phyloP scores from a whole-genome alignment of 1,140 invertebrate species.

The Zaprionus lachaisei region DNA sequence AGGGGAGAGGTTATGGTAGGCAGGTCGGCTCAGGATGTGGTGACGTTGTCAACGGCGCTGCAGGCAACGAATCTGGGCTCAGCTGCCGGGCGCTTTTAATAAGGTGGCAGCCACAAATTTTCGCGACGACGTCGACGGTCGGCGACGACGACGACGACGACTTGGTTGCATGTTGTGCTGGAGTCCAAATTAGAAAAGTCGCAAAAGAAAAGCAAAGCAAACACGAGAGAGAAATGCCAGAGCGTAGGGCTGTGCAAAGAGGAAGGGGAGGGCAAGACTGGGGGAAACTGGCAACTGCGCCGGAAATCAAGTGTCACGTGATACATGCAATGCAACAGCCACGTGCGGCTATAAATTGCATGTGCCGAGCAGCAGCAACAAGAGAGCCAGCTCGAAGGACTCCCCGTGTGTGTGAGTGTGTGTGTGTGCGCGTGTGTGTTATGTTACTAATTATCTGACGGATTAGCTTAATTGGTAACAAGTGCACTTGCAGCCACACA shows the following conservation, averaged over 20 bases:
- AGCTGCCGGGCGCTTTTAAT: conserved; percentile 78
- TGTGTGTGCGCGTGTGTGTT: conserved; percentile 62
- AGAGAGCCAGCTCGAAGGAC: conserved; percentile 41
- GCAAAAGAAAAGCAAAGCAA: conserved; percentile 78
- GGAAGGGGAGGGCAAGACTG: neutral
- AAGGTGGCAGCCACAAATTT: conserved; percentile 80
- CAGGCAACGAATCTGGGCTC: conserved; percentile 35
- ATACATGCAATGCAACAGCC: conserved; percentile 82
- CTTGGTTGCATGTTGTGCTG: conserved; percentile 76
- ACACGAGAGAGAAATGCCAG: conserved; percentile 30
- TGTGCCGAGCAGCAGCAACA: conserved; percentile 59
- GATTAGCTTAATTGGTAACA: conserved; percentile 83
- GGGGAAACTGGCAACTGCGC: conserved; percentile 42
- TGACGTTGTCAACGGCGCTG: conserved; percentile 36
- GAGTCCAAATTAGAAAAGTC: conserved; percentile 81
- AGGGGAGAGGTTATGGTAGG: neutral
- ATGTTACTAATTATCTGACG: conserved; percentile 83
- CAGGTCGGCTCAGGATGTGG: conserved; percentile 28
- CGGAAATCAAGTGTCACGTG: conserved; percentile 81
- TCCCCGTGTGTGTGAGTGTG: conserved; percentile 19
- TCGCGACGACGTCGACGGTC: conserved; percentile 55
- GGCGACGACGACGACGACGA: conserved; percentile 34
- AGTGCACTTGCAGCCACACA: conserved; percentile 81
- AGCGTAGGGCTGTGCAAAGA: neutral
- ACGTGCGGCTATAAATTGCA: conserved; percentile 81